Evolutionary conservation across 1,140 invertebrate species (phyloP).

Genomic region (Danaus plexippus): DNA sequence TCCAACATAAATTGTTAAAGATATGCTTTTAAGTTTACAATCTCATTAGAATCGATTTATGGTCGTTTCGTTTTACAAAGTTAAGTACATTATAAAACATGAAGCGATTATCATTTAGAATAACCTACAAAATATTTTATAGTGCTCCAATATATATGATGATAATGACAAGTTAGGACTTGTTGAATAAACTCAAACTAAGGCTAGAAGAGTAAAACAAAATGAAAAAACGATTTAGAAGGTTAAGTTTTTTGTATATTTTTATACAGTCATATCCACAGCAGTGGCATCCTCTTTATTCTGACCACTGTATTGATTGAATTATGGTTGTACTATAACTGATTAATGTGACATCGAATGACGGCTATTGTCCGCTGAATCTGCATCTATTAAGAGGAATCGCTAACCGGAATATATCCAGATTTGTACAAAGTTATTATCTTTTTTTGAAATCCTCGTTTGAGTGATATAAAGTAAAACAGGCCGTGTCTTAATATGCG

Average conservation of each 20-base stretch:
- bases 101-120: too few relatives aligned
- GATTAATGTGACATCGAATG: slow-evolving; percentile 67
- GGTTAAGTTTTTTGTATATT: too few relatives aligned
- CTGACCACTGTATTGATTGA: slow-evolving; percentile 53
- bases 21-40: slow-evolving; percentile 22
- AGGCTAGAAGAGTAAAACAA: too few relatives aligned
- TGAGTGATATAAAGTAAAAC: background rate
- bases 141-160: too few relatives aligned
- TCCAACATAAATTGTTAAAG: slow-evolving; percentile 23
- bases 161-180: too few relatives aligned
- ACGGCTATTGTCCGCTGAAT: slow-evolving; percentile 64
- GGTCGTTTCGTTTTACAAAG: slow-evolving; percentile 16
- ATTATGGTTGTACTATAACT: slow-evolving; percentile 62
- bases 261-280: too few relatives aligned
- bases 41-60: slow-evolving; percentile 25
- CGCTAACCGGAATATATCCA: slow-evolving; percentile 33
- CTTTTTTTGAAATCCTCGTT: slow-evolving; percentile 10
- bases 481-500: too few relatives aligned
- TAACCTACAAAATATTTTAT: too few relatives aligned
- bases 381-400: slow-evolving; percentile 53
- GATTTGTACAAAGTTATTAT: slow-evolving; percentile 32
- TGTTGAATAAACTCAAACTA: too few relatives aligned
- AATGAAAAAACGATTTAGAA: too few relatives aligned
- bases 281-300: too few relatives aligned
- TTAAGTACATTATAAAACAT: too few relatives aligned